phyloP scores from a whole-genome alignment of 2,113 vertebrate species.

The Phasianus colchicus region DNA sequence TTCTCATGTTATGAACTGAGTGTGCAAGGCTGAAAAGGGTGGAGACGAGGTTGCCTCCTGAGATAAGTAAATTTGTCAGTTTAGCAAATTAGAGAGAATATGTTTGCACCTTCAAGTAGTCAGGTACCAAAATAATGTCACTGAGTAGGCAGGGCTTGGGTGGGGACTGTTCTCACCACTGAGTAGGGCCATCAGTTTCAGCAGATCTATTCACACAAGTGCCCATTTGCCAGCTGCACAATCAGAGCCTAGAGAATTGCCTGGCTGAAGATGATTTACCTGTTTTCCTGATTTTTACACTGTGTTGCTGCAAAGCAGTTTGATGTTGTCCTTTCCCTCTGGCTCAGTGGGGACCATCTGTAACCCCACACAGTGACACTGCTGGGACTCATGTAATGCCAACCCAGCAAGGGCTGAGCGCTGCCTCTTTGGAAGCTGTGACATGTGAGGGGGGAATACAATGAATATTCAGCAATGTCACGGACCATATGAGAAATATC shows the following conservation, averaged over 20 bases:
- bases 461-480: background rate
- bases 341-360: background rate
- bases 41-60: background rate
- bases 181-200: background rate
- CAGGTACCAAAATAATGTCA: background rate
- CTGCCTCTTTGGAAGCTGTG: background rate
- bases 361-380: fast-evolving
- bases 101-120: background rate
- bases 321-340: background rate
- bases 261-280: background rate
- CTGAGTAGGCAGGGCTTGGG: background rate
- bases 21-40: background rate
- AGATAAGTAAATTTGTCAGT: background rate
- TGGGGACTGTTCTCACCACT: background rate
- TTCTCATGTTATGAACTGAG: background rate
- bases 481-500: background rate
- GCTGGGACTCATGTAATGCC: fast-evolving
- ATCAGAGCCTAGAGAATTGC: fast-evolving
- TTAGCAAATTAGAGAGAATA: background rate
- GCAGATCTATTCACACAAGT: background rate
- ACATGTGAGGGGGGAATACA: background rate
- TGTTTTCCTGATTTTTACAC: background rate
- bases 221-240: fast-evolving
- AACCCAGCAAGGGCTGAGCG: fast-evolving
- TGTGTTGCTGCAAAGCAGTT: background rate